Percentiles rank a stretch among this genome's conserved stretches.
phyloP scores from a whole-genome alignment of 1,140 invertebrate genomes.

The Diuraphis noxia region DNA sequence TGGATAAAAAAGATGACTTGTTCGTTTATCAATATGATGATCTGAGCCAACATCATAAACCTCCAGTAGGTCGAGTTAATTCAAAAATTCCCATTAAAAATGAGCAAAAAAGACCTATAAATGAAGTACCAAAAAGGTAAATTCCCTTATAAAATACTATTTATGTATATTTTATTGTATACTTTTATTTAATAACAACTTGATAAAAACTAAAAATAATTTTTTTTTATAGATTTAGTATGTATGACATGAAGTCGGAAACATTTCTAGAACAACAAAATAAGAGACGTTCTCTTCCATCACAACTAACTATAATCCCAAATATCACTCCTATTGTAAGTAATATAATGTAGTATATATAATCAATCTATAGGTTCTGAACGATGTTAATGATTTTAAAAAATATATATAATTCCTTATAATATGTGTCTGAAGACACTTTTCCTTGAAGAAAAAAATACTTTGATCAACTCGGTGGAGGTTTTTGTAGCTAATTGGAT shows the following conservation, averaged over 20 bases:
- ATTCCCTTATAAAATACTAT: background rate
- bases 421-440: too few species aligned
- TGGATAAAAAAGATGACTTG: constrained; percentile 32
- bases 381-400: background rate
- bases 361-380: background rate
- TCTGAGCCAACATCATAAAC: constrained; percentile 45
- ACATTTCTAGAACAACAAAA: constrained; percentile 25
- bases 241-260: constrained; percentile 49
- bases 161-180: background rate
- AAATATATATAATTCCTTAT: background rate
- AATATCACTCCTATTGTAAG: constrained; percentile 37
- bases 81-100: constrained; percentile 49
- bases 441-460: too few species aligned
- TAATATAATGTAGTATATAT: background rate
- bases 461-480: too few species aligned
- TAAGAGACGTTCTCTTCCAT: constrained; percentile 52
- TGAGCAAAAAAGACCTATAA: constrained; percentile 25
- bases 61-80: constrained; percentile 40
- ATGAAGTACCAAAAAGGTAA: constrained; percentile 49
- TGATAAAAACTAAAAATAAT: background rate
- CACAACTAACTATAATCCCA: constrained; percentile 18
- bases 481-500: too few species aligned
- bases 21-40: constrained; percentile 49
- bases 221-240: constrained; percentile 47
- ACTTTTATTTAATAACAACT: background rate